These are phyloP conservation scores for Eupithecia subfuscata DNA, from an alignment of 2,888 invertebrate species.

Conservation along the genomic window DNA sequence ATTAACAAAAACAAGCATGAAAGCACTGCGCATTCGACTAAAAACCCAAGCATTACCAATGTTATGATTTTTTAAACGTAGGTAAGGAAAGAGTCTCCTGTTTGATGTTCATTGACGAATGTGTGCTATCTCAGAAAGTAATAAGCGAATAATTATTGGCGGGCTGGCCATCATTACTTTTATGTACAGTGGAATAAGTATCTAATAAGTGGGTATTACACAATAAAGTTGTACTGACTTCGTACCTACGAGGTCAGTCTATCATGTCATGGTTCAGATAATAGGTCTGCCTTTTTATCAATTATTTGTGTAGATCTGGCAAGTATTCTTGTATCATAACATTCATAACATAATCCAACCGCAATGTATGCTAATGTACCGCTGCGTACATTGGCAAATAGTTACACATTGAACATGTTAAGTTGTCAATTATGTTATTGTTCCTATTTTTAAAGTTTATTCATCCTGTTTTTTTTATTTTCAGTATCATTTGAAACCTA, in stretches of 20 bases:
- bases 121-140: background rate
- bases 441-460: background rate
- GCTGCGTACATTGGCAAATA: no score
- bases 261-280: background rate
- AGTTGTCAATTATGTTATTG: no score
- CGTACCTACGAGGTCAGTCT: background rate
- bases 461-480: background rate
- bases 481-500: background rate
- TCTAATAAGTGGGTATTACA: background rate
- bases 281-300: constrained; percentile 1
- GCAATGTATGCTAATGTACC: no score
- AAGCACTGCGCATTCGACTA: background rate
- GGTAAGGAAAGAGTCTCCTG: background rate
- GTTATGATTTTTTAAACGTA: background rate
- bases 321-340: background rate
- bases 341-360: no score
- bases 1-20: background rate
- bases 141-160: background rate
- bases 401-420: no score
- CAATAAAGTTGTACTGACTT: background rate
- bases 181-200: background rate
- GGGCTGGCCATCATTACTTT: background rate
- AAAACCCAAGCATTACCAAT: background rate
- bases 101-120: background rate
- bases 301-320: background rate